Evolutionary conservation across 2,797 vertebrate genomes (phyloP).

Genomic region (Simalia tracyae): DNA sequence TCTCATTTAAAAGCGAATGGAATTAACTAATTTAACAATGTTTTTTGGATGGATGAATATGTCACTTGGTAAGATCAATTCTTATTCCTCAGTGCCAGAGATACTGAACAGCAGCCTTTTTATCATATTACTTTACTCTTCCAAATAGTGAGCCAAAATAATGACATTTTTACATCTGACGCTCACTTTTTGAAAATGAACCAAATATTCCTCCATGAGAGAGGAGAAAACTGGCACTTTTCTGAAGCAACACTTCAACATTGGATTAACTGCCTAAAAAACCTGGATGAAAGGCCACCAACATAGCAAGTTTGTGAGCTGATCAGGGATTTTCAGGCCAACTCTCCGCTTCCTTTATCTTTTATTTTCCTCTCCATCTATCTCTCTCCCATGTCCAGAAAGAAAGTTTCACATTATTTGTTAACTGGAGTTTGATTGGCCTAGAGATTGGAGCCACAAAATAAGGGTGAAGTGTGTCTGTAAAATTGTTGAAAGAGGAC

Average conservation of each 20-base stretch:
- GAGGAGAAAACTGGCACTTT: not conserved
- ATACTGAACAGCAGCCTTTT: not conserved
- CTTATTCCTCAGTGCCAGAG: not conserved
- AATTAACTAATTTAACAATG: constrained; percentile 73
- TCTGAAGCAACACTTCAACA: constrained; percentile 30
- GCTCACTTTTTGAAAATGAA: constrained; percentile 38
- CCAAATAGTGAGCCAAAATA: constrained; percentile 26
- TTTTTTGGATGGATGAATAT: constrained; percentile 38
- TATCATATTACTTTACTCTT: constrained; percentile 21
- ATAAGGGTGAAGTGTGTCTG: constrained; percentile 44
- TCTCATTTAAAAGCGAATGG: constrained; percentile 65
- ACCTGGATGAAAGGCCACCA: constrained; percentile 56
- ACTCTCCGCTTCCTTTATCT: constrained; percentile 19
- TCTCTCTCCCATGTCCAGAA: not conserved
- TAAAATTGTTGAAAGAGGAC: constrained; percentile 32
- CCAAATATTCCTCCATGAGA: constrained; percentile 42
- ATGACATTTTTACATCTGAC: constrained; percentile 51
- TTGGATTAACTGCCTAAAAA: constrained; percentile 58
- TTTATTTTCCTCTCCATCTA: not conserved
- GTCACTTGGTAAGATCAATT: constrained; percentile 46
- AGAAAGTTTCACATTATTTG: constrained; percentile 57
- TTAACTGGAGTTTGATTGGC: constrained; percentile 54
- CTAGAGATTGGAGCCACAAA: constrained; percentile 35
- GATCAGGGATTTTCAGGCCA: constrained; percentile 50
- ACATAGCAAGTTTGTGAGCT: constrained; percentile 60